Conservation (phyloP, 1,140 invertebrate genomes). For the Cydia fagiglandana region DNA sequence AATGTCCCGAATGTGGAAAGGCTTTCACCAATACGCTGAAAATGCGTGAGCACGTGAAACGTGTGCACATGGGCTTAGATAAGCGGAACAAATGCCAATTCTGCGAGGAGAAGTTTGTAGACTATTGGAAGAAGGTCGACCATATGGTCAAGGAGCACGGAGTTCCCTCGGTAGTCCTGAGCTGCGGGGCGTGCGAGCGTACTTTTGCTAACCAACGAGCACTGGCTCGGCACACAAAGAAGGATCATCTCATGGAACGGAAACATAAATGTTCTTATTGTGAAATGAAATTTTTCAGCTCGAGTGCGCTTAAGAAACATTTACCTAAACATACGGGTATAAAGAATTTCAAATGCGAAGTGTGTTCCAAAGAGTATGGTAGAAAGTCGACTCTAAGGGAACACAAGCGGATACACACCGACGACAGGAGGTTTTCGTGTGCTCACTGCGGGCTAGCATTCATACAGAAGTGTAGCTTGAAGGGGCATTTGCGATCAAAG, state of each 20-base stretch:
- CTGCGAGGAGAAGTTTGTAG: constrained; percentile 18
- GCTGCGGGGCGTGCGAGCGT: constrained; percentile 19
- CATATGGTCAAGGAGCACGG: constrained; percentile 18
- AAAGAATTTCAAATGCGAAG: constrained; percentile 83
- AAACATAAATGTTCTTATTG: constrained; percentile 72
- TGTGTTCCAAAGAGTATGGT: constrained; percentile 83
- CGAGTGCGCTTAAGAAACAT: constrained; percentile 74
- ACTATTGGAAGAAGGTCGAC: constrained; percentile 4
- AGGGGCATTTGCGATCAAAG: constrained; percentile 59
- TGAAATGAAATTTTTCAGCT: constrained; percentile 77
- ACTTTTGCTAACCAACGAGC: constrained; percentile 7
- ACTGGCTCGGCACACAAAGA: constrained; percentile 19
- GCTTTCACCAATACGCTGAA: constrained; percentile 23
- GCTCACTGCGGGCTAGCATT: constrained; percentile 66
- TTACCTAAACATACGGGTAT: constrained; percentile 83
- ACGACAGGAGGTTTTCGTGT: constrained; percentile 67
- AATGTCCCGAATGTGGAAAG: constrained; percentile 27
- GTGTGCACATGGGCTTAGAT: background rate
- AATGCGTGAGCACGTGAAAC: constrained; percentile 21
- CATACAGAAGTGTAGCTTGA: constrained; percentile 66
- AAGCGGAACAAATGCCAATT: constrained; percentile 1
- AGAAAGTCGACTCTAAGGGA: constrained; percentile 77
- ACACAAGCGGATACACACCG: constrained; percentile 81
- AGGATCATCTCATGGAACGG: constrained; percentile 41
- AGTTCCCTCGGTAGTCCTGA: background rate